These are phyloP conservation scores for Laothoe populi DNA, from an alignment of 2,888 invertebrate genomes.

Conservation along the genomic window DNA sequence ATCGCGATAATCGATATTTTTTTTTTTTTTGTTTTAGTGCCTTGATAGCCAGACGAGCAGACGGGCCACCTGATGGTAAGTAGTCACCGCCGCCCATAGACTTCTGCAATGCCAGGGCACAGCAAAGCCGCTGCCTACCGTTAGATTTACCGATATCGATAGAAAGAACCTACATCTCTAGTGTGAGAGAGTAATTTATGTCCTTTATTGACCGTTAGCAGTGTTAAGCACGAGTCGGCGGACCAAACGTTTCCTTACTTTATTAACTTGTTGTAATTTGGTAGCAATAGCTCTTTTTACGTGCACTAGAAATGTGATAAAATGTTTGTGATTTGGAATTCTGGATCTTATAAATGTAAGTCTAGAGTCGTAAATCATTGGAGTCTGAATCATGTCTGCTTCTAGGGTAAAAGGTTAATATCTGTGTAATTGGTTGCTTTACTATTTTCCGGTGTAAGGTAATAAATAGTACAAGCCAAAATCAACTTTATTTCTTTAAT, in stretches of 20 bases:
- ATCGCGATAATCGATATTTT: conserved; percentile 17
- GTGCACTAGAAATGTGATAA: conserved; percentile 16
- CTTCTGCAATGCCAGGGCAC: no score
- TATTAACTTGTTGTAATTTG: conserved; percentile 50
- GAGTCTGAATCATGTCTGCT: background rate
- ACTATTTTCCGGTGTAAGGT: background rate
- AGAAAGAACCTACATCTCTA: conserved; percentile 18
- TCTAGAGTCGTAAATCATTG: background rate
- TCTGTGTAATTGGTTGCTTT: background rate
- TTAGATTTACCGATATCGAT: no score
- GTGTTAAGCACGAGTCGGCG: conserved; percentile 46
- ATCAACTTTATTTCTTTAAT: no score
- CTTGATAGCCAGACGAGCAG: no score
- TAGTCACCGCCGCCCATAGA: no score
- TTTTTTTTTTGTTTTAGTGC: no score
- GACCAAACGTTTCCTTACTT: conserved; percentile 39
- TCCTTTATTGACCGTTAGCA: conserved; percentile 56
- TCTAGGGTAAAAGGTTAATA: background rate
- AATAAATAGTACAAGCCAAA: no score
- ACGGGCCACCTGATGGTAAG: no score
- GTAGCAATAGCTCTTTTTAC: conserved; percentile 44
- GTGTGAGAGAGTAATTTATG: conserved; percentile 46
- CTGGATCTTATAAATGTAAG: background rate
- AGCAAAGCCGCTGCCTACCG: no score
- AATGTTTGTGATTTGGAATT: background rate